Percentiles rank a stretch among this genome's conserved stretches.
Evolutionary conservation across 1,140 invertebrate genomes (phyloP).

Genomic region (Kradibia gibbosae): DNA sequence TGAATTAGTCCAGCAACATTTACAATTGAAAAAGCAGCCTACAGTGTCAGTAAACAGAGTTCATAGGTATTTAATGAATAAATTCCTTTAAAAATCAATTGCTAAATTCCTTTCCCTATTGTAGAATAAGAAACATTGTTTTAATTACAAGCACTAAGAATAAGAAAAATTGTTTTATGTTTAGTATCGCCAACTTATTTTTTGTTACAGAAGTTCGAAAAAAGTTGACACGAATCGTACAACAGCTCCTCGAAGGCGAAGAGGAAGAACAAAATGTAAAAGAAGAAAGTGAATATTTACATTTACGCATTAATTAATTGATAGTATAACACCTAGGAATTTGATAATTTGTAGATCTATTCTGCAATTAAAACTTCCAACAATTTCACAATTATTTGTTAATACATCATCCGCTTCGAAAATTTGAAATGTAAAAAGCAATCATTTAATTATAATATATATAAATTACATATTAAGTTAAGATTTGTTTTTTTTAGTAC

Average conservation of each 20-base stretch:
- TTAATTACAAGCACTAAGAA: conserved; percentile 18
- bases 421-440: conserved; percentile 34
- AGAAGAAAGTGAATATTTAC: conserved; percentile 70
- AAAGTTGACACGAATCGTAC: conserved; percentile 70
- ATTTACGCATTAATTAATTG: neutral
- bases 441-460: conserved; percentile 12
- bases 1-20: conserved; percentile 90
- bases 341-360: conserved; percentile 15
- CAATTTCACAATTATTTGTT: conserved; percentile 27
- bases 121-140: neutral
- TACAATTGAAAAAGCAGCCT: conserved; percentile 76
- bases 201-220: conserved; percentile 68
- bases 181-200: neutral
- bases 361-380: conserved; percentile 15
- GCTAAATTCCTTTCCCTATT: no score
- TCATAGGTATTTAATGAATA: conserved; percentile 63
- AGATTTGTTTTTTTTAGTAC: conserved; percentile 23
- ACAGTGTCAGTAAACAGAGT: conserved; percentile 72
- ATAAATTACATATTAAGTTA: conserved; percentile 20
- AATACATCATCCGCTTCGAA: conserved; percentile 24
- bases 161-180: neutral
- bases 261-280: conserved; percentile 75
- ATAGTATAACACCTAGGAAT: conserved; percentile 28
- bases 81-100: no score
- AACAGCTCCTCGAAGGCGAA: conserved; percentile 71